These are phyloP conservation scores for Pristiophorus japonicus DNA, from an alignment of 2,113 vertebrate genomes.

Conservation along the genomic window DNA sequence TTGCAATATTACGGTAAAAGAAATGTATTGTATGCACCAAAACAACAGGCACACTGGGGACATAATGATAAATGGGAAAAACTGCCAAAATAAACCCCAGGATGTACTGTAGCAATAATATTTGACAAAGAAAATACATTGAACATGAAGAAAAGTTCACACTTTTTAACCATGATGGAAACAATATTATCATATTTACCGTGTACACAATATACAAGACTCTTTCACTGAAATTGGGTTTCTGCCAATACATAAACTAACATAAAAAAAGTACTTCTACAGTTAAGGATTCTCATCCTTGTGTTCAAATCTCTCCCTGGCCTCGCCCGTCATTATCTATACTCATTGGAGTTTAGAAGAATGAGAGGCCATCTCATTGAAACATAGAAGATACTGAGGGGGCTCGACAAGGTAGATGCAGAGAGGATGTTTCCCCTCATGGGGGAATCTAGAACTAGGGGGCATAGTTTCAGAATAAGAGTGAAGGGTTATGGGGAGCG, in stretches of 20 bases:
- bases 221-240: neutral
- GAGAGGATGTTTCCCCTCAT: too few relatives aligned
- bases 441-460: too few relatives aligned
- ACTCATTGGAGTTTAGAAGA: too few relatives aligned
- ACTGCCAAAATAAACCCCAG: conserved; percentile 1
- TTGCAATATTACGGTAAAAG: neutral
- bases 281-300: neutral
- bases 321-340: neutral
- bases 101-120: neutral
- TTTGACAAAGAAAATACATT: neutral
- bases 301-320: neutral
- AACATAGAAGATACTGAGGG: too few relatives aligned
- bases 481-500: too few relatives aligned
- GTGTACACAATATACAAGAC: neutral
- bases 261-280: neutral
- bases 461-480: too few relatives aligned
- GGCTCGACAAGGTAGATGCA: too few relatives aligned
- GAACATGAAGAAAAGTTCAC: neutral
- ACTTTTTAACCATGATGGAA: neutral
- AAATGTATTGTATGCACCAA: neutral
- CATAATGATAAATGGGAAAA: conserved; percentile 3
- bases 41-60: neutral
- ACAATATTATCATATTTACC: neutral
- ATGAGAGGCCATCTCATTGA: too few relatives aligned
- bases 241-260: neutral